Conservation (phyloP, 1,140 invertebrate genomes). For the Mamestra configurata region DNA sequence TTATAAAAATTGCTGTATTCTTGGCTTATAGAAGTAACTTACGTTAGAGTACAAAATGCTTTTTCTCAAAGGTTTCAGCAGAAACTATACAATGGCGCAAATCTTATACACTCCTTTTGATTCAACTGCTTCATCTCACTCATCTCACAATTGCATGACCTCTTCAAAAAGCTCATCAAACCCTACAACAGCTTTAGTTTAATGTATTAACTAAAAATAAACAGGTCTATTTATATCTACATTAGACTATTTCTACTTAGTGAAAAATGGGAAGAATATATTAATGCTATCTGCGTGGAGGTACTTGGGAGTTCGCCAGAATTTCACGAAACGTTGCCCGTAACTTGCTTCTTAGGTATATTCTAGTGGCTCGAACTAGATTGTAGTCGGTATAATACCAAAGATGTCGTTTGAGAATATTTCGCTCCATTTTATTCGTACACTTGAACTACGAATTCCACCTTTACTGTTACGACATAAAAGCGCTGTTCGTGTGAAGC, state of each 20-base stretch:
- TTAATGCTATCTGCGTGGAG: constrained; percentile 22
- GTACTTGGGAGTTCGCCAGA: constrained; percentile 16
- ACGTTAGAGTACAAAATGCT: neutral
- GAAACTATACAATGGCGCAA: neutral
- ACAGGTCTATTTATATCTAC: neutral
- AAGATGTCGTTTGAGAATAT: constrained; percentile 42
- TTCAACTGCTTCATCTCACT: no score
- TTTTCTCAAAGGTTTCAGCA: neutral
- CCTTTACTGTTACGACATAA: neutral
- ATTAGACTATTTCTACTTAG: neutral
- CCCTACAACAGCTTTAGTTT: neutral
- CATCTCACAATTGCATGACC: no score
- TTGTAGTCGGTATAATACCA: neutral
- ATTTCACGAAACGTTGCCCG: neutral
- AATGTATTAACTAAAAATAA: neutral
- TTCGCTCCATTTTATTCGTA: constrained; percentile 6
- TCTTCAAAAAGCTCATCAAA: no score
- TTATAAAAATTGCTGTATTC: neutral
- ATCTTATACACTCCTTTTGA: no score
- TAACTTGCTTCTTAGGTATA: constrained; percentile 14
- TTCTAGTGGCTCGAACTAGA: constrained; percentile 2
- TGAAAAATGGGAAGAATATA: neutral
- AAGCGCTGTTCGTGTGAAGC: neutral
- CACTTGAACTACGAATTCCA: neutral
- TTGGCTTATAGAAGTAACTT: neutral